Base-by-base conservation (phyloP, 2,113 vertebrate genomes). In the Columba janthina region DNA sequence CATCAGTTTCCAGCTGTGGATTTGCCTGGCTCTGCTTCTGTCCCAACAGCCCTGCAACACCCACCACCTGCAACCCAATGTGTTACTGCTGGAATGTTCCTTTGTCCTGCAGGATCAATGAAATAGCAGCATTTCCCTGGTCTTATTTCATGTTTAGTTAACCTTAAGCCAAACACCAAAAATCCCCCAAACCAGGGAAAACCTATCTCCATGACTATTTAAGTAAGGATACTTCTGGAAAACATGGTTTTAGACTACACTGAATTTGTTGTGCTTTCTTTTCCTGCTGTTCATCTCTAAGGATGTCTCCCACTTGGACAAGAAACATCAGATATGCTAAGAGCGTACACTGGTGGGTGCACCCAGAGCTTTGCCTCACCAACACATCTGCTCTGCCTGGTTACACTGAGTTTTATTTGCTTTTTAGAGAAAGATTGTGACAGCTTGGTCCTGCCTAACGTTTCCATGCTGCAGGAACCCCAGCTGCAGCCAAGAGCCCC, bases 401-500 rank as follows among this genome's bases (percentile, higher is more conserved):
- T 79, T 64, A 38, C 22, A 57, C 11, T 5, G 13, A 13, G 24
- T 15, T 13, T 53, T 14, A 4, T 69, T 66, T 66, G 11, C 9
- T n/a, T 88, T 69, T 80, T 13, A 44, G 64, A 61, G 28, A 34
- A 48, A 90, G 31, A 11, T 71, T 79, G 50, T 19, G 71, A 15
- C 44, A 48, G 6, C 25, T 66, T 66, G 58, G 40, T 31, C 51
- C 34, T 20, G 8, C 42, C 9, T 8, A 38, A 61, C 5, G 2
- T 54, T 85, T 74, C 57, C 18, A 1, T 20, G 36, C 32, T 61
- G 31, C 29, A 44, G 36, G 12, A 82, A 25, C 9, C 21, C 20
- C 0, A 0, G 1, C 15, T 0, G 6, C 31, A 19, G 28, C 36
- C 40, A 22, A 46, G n/a, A 70, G 9, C 34, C 10, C 15, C 15